Evolutionary conservation across 2,113 vertebrate genomes (phyloP), one percentile per base, ranked within the genome.

Genomic region (Rutilus rutilus): DNA sequence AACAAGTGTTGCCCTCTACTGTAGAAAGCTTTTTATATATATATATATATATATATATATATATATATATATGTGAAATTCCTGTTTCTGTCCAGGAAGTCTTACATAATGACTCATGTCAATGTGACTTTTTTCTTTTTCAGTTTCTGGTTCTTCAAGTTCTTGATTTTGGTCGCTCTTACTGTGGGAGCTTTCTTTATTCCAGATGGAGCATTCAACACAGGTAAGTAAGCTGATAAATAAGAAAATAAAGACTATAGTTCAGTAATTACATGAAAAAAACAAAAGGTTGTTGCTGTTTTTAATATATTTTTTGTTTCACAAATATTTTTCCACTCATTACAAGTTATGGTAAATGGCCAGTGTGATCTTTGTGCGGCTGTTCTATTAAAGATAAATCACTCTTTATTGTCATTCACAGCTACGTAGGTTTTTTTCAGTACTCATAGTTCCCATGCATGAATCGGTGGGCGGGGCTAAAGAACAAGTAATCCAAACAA

Each of bases 91-190:
- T 17, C 6, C 6, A 15, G 74, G n/a, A 52, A 76, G 74, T 1
- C 45, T 76, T 52, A 2, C 6, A 8, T 76, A 76, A 50, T 76
- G 15, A 2, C n/a, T 6, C 10, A 7, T 19, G 7, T 12, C 25
- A 36, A 10, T 69, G 65, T 33, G 30, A 57, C n/a, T 50, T 2
- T 64, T 19, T 15, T 81, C 19, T 62, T 52, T 19, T 30, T 33
- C 87, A 99, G 98, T 86, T 99, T 99, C 93, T 99, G 98, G 98
- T 98, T 99, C 92, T 96, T 99, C 92, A 99, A 99, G 89, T 97
- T 99, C 91, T 94, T 99, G 91, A 88, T 96, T 89, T 92, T 99
- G 50, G 90, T 98, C 84, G 97, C 96, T 11, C 96, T 98, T 90
- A 97, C 96, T 0, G 98, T 99, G 90, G 98, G 98, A 0, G 96